Conservation (phyloP, 2,888 invertebrate species). For the Volucella zonaria region DNA sequence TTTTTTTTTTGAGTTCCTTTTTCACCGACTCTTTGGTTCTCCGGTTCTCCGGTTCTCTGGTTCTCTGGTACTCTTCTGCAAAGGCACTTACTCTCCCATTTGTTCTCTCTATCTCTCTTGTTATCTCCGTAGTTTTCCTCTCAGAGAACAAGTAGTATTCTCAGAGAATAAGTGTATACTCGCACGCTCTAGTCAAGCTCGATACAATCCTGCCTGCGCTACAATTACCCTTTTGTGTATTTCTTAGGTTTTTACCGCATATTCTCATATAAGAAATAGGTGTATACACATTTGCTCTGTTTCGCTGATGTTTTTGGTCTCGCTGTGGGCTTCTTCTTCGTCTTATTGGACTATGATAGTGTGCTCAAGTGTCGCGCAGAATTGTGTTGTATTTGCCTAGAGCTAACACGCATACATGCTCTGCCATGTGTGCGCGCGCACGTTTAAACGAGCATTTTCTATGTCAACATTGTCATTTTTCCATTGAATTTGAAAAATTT, state of each 20-base stretch:
- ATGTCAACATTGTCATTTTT: slow-evolving; percentile 74
- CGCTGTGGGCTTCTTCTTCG: slow-evolving; percentile 17
- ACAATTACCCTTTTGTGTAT: slow-evolving; percentile 71
- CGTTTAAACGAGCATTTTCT: slow-evolving; percentile 73
- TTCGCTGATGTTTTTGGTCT: not conserved
- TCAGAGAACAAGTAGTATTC: too few relatives aligned
- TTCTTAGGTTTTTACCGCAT: slow-evolving; percentile 39
- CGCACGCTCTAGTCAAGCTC: not conserved
- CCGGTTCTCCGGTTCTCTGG: too few relatives aligned
- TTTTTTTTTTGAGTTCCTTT: slow-evolving; percentile 15
- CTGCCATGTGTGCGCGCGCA: slow-evolving; percentile 64
- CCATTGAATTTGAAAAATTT: slow-evolving; percentile 73
- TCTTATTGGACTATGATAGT: slow-evolving; percentile 59
- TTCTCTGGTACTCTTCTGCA: slow-evolving; percentile 43
- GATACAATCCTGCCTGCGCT: slow-evolving; percentile 53
- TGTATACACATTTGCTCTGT: slow-evolving; percentile 45
- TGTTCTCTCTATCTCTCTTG: not conserved
- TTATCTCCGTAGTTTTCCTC: too few relatives aligned
- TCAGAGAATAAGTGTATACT: too few relatives aligned
- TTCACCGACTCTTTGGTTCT: slow-evolving; percentile 7
- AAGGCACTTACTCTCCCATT: slow-evolving; percentile 12
- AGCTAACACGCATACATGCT: slow-evolving; percentile 72
- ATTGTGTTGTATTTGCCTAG: slow-evolving; percentile 69
- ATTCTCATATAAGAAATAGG: not conserved
- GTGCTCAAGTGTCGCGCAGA: slow-evolving; percentile 71